Evolutionary conservation across 2,113 vertebrate species (phyloP).

Genomic region (Phalacrocorax brasilianus): DNA sequence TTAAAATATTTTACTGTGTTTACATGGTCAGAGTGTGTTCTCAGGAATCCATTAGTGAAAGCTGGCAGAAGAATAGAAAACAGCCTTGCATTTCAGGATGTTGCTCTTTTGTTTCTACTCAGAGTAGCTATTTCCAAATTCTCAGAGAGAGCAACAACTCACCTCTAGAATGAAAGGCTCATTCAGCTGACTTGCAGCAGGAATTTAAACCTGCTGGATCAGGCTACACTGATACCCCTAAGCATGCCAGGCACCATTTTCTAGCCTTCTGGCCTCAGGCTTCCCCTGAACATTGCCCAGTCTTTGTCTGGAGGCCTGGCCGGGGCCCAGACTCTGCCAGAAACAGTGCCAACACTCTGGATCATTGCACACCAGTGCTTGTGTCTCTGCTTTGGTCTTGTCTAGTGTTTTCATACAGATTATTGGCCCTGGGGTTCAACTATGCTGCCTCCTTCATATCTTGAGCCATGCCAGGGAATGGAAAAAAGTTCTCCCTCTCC

Average conservation of each 20-base stretch:
- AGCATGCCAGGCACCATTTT: background rate
- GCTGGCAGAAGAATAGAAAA: background rate
- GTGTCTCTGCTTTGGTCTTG: background rate
- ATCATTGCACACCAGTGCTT: background rate
- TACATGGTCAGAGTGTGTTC: background rate
- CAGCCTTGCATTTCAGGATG: background rate
- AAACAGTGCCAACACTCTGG: background rate
- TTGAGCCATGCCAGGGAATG: background rate
- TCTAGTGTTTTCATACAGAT: background rate
- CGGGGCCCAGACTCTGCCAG: background rate
- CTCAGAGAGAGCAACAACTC: background rate
- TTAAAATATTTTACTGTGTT: background rate
- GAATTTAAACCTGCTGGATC: background rate
- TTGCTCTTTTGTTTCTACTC: background rate
- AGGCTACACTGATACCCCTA: accelerated
- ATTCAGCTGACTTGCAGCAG: background rate
- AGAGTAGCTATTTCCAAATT: background rate
- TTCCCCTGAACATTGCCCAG: background rate
- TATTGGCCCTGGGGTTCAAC: background rate
- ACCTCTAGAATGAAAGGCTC: background rate
- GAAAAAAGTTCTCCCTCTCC: background rate
- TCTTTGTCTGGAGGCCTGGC: background rate
- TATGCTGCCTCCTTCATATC: background rate
- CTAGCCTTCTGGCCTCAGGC: background rate
- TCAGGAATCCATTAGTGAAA: background rate